A percentile compares a stretch with the other conserved stretches of the same genome.
These are phyloP conservation scores for Equus quagga DNA, from an alignment of 2,113 vertebrate genomes.

Conservation along the genomic window DNA sequence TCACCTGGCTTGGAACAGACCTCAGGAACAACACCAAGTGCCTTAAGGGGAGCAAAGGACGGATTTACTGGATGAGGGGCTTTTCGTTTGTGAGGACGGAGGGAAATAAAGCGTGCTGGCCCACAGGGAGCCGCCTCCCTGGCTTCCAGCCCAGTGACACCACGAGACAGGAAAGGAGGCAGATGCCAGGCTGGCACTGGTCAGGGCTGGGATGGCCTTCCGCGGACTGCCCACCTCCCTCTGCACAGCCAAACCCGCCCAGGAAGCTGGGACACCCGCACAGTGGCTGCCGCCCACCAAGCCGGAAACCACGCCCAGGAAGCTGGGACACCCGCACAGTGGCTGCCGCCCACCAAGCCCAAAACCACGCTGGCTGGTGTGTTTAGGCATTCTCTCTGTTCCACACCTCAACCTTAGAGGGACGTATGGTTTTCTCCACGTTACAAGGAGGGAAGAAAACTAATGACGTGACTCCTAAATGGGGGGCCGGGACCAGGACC, in stretches of 20 bases:
- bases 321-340: fast-evolving
- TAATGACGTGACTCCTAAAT: neutral
- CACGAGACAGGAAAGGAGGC: slow-evolving; percentile 65
- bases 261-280: neutral
- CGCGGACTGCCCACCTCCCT: slow-evolving; percentile 53
- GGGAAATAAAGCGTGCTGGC: slow-evolving; percentile 93
- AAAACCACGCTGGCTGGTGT: neutral
- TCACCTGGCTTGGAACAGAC: slow-evolving; percentile 85
- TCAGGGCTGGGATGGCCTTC: slow-evolving; percentile 50
- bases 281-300: fast-evolving
- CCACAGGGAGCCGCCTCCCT: slow-evolving; percentile 85
- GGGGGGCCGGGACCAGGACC: neutral
- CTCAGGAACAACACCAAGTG: slow-evolving; percentile 88
- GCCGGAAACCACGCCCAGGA: neutral
- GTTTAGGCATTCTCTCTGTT: neutral
- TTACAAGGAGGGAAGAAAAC: neutral
- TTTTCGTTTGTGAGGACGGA: slow-evolving; percentile 90
- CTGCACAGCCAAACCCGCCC: slow-evolving; percentile 48
- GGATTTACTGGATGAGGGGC: slow-evolving; percentile 89
- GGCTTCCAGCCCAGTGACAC: slow-evolving; percentile 81
- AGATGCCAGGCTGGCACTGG: no score
- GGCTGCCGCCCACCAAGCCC: neutral
- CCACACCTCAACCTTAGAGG: neutral
- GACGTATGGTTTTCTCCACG: neutral
- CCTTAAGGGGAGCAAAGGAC: slow-evolving; percentile 87